Percentiles rank a stretch among this genome's conserved stretches.
Conservation (phyloP, 1,140 invertebrate genomes). For the Paracyclopina nana region DNA sequence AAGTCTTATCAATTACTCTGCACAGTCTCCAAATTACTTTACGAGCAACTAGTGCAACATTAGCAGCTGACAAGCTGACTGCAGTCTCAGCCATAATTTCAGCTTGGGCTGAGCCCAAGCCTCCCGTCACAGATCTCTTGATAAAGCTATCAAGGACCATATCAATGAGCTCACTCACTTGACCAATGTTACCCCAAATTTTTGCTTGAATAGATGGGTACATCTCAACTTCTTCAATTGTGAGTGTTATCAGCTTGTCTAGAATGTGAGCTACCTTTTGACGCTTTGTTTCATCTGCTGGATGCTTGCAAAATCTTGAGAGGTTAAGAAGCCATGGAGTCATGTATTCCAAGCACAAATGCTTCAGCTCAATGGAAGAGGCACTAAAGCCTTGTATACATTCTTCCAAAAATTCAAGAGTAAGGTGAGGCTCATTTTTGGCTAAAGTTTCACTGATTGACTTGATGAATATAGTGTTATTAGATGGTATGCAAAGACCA, state of each 20-base stretch:
- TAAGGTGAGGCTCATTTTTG: constrained; percentile 82
- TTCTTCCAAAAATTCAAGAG: constrained; percentile 87
- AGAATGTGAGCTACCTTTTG: constrained; percentile 83
- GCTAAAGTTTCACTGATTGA: constrained; percentile 87
- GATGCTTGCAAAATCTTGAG: constrained; percentile 77
- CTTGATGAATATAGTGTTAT: constrained; percentile 96
- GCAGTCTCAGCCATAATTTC: constrained; percentile 97
- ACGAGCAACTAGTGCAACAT: constrained; percentile 82
- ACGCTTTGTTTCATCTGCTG: constrained; percentile 60
- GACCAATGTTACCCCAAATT: constrained; percentile 92
- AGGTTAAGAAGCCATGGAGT: constrained; percentile 93
- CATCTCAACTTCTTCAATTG: constrained; percentile 95
- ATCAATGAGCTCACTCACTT: constrained; percentile 83
- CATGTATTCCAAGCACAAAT: constrained; percentile 94
- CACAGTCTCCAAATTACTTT: constrained; percentile 32
- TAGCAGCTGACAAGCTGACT: constrained; percentile 83
- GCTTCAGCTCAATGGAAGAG: constrained; percentile 88
- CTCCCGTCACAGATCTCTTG: constrained; percentile 71
- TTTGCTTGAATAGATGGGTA: constrained; percentile 96
- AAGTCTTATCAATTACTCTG: constrained; percentile 79
- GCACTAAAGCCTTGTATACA: constrained; percentile 86
- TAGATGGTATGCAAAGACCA: constrained; percentile 64
- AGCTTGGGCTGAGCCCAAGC: constrained; percentile 80
- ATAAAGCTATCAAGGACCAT: constrained; percentile 93
- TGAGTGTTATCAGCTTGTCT: constrained; percentile 83